Percentiles rank a stretch among this genome's conserved stretches.
Evolutionary conservation across 2,888 invertebrate species (phyloP).

Genomic region (Atethmia centrago): DNA sequence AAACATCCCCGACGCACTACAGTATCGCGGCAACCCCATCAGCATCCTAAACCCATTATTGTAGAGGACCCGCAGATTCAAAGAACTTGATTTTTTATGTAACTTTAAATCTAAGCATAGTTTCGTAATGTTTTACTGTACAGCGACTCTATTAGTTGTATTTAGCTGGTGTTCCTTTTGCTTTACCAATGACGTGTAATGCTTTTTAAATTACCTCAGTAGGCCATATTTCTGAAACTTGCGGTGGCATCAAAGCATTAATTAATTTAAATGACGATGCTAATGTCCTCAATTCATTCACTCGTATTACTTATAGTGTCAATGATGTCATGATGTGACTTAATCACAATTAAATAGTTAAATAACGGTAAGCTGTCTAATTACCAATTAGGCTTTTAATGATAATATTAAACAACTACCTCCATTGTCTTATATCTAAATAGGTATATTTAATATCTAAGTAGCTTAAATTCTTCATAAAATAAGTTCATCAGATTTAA

Average conservation of each 20-base stretch:
- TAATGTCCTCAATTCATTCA: not conserved
- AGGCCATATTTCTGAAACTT: not conserved
- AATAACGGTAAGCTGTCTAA: not conserved
- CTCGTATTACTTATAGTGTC: conserved; percentile 1
- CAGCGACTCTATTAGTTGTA: not conserved
- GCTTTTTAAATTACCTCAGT: conserved; percentile 1
- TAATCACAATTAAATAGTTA: not conserved
- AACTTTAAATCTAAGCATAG: not conserved
- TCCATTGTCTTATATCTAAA: not conserved
- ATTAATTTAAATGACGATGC: conserved; percentile 1
- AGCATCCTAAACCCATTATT: too few species aligned
- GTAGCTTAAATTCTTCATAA: not conserved
- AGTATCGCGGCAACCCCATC: too few species aligned
- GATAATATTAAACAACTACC: not conserved
- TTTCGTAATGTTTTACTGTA: conserved; percentile 2
- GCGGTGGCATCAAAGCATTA: not conserved
- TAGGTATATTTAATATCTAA: not conserved
- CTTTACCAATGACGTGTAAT: not conserved
- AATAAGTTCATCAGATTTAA: not conserved
- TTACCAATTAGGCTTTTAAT: not conserved
- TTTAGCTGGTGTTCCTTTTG: not conserved
- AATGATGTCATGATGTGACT: not conserved
- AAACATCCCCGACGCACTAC: too few species aligned
- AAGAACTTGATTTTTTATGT: conserved; percentile 11
- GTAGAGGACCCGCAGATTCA: too few species aligned